Percentiles rank a stretch among this genome's conserved stretches.
phyloP scores from a whole-genome alignment of 2,888 invertebrate species.

The Panopea generosa region DNA sequence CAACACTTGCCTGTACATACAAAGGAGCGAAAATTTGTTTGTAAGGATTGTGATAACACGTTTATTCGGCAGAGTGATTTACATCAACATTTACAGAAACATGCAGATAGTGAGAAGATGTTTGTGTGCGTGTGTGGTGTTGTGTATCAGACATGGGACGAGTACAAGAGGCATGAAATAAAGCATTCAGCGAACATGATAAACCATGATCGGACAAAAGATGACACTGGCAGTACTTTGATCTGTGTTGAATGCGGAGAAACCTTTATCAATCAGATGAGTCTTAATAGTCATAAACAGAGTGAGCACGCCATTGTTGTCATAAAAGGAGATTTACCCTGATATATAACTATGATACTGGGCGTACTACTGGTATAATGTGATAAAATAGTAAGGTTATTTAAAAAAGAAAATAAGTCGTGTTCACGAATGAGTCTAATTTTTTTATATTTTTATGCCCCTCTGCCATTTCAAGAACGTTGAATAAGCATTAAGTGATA shows the following conservation, averaged over 20 bases:
- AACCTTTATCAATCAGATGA: conserved; percentile 3
- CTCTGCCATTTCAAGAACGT: too few species aligned
- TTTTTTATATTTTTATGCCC: too few species aligned
- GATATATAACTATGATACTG: too few species aligned
- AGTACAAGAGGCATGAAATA: conserved; percentile 14
- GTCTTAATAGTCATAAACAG: conserved; percentile 13
- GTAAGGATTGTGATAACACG: conserved; percentile 24
- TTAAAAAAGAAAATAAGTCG: too few species aligned
- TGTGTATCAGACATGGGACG: conserved; percentile 19
- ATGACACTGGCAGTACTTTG: neutral
- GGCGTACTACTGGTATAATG: too few species aligned
- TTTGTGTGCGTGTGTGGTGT: conserved; percentile 21
- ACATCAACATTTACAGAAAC: conserved; percentile 20
- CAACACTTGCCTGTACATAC: conserved; percentile 24
- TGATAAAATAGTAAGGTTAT: too few species aligned
- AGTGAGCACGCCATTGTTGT: conserved; percentile 1
- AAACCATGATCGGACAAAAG: too few species aligned
- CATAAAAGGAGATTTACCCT: too few species aligned
- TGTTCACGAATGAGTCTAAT: too few species aligned
- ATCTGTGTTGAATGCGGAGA: conserved; percentile 30
- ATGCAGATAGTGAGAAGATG: conserved; percentile 12
- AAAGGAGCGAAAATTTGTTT: conserved; percentile 16
- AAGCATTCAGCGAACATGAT: conserved; percentile 10
- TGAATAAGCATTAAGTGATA: too few species aligned
- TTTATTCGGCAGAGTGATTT: conserved; percentile 23